phyloP scores from a whole-genome alignment of 2,888 invertebrate species.

The Aphodius granarius region DNA sequence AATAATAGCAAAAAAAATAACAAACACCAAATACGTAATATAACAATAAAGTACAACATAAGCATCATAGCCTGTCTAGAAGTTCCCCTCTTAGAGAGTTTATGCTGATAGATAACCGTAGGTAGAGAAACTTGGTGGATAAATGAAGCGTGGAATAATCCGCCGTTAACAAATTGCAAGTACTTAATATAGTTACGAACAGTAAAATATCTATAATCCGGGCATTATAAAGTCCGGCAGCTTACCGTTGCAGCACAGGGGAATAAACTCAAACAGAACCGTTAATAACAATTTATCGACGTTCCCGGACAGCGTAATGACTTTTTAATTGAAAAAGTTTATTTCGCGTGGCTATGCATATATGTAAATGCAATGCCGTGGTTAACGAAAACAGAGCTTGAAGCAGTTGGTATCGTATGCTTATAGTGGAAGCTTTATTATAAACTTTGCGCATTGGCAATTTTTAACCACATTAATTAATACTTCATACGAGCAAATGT shows the following conservation, averaged over 20 bases:
- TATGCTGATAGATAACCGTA: slow-evolving; percentile 6
- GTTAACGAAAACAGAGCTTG: background rate
- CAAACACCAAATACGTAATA: no score
- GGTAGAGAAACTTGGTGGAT: slow-evolving; percentile 4
- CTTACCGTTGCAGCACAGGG: background rate
- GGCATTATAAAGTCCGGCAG: slow-evolving; percentile 13
- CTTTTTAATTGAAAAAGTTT: slow-evolving; percentile 13
- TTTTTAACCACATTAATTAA: background rate
- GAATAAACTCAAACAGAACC: slow-evolving; percentile 10
- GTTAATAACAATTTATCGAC: slow-evolving; percentile 15
- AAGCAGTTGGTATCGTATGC: background rate
- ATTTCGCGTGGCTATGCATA: background rate
- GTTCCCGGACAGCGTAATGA: slow-evolving; percentile 3
- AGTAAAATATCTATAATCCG: slow-evolving; percentile 15
- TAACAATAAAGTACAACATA: no score
- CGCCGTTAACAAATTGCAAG: slow-evolving; percentile 8
- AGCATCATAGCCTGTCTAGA: no score
- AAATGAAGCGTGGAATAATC: slow-evolving; percentile 10
- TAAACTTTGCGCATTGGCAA: background rate
- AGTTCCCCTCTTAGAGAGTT: no score
- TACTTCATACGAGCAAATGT: background rate
- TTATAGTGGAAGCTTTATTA: background rate
- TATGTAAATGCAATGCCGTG: background rate
- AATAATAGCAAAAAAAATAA: no score
- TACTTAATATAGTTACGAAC: slow-evolving; percentile 12